Evolutionary conservation across 1,140 invertebrate genomes (phyloP).

Genomic region (Campoletis sonorensis): DNA sequence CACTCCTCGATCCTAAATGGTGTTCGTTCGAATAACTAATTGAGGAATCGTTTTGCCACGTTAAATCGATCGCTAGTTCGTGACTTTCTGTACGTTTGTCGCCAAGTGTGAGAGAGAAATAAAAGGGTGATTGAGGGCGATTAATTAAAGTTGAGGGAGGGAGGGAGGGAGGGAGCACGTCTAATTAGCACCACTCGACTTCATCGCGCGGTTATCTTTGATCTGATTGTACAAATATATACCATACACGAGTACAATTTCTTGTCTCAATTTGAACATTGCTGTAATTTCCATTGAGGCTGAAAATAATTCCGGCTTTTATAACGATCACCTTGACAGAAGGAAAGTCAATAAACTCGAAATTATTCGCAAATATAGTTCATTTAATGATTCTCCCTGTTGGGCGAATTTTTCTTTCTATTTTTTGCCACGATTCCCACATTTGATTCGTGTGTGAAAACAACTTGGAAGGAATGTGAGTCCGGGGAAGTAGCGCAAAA

Average conservation of each 20-base stretch:
- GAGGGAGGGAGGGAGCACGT: neutral
- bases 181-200: constrained; percentile 33
- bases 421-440: constrained; percentile 42
- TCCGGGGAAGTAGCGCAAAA: neutral
- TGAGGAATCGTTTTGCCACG: constrained; percentile 35
- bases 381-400: no score
- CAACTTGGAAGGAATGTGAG: neutral
- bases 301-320: neutral
- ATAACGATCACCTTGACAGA: neutral
- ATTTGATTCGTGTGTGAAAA: constrained; percentile 4
- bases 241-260: neutral
- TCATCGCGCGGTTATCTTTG: neutral
- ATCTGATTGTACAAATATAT: neutral
- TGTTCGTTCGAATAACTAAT: constrained; percentile 39
- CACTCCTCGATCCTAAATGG: neutral
- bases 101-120: neutral
- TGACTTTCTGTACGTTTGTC: constrained; percentile 7
- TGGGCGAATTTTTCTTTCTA: neutral
- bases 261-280: neutral
- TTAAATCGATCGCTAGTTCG: constrained; percentile 25
- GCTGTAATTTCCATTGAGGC: neutral
- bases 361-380: no score
- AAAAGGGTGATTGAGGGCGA: constrained; percentile 6
- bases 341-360: neutral
- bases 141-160: constrained; percentile 33